Evolutionary conservation across 2,888 invertebrate genomes (phyloP).

Genomic region (Caenorhabditis sinica): DNA sequence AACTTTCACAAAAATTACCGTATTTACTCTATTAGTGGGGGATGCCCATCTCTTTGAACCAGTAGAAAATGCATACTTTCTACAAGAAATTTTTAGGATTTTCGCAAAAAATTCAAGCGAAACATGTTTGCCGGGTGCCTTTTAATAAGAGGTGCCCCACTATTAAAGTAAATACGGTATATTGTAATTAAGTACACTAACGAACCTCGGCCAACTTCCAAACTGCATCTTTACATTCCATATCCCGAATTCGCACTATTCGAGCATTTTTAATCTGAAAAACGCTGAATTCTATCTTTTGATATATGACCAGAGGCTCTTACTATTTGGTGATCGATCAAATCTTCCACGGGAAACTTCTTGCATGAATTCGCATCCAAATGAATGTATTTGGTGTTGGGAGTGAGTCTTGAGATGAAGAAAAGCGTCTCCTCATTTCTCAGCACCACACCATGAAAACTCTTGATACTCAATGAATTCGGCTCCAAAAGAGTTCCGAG

Average conservation of each 20-base stretch:
- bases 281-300: not conserved
- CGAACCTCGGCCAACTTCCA: slow-evolving; percentile 9
- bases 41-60: no score
- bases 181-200: not conserved
- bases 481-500: not conserved
- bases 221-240: not conserved
- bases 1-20: no score
- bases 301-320: not conserved
- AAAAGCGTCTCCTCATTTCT: not conserved
- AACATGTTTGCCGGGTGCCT: no score
- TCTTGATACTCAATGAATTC: not conserved
- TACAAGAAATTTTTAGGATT: no score
- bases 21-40: no score
- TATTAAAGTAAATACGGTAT: no score
- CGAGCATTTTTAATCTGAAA: not conserved
- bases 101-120: no score
- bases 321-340: not conserved
- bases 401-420: slow-evolving; percentile 1
- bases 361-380: slow-evolving; percentile 8
- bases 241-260: slow-evolving; percentile 2
- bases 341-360: slow-evolving; percentile 3
- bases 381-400: not conserved
- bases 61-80: no score
- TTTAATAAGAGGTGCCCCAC: no score
- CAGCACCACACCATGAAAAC: slow-evolving; percentile 5